Percentiles rank a stretch among this genome's conserved stretches.
Conservation (phyloP, 2,797 vertebrate genomes). For the Crenichthys baileyi region DNA sequence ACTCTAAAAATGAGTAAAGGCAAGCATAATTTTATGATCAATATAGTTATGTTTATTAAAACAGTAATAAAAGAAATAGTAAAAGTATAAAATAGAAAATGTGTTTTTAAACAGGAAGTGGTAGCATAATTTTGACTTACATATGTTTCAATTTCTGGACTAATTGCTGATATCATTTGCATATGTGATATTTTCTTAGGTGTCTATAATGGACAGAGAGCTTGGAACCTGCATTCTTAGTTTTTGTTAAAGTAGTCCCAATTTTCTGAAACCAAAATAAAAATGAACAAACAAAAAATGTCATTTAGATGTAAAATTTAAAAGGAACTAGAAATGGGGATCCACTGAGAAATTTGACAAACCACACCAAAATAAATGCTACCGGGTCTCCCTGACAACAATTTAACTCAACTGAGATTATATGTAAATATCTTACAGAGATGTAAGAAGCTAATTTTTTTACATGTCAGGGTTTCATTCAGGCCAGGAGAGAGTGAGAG, state of each 20-base stretch:
- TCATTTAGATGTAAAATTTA: too few species aligned
- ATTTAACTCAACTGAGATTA: too few species aligned
- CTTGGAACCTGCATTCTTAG: constrained; percentile 13
- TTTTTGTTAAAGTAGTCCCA: background rate
- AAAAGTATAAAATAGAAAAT: background rate
- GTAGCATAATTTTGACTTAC: background rate
- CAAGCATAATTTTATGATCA: background rate
- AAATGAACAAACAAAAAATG: too few species aligned
- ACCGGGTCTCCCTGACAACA: too few species aligned
- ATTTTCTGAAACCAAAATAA: too few species aligned
- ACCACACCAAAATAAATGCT: too few species aligned
- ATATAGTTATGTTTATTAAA: too few species aligned
- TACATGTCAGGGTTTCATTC: background rate
- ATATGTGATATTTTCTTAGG: constrained; percentile 48
- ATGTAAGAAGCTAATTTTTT: too few species aligned
- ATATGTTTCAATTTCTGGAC: background rate
- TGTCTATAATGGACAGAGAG: constrained; percentile 44
- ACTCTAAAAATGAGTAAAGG: background rate
- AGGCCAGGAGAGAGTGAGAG: background rate
- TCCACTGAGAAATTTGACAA: too few species aligned
- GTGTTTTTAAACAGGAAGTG: background rate
- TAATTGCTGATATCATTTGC: background rate
- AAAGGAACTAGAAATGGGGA: too few species aligned
- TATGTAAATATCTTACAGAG: too few species aligned
- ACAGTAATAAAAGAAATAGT: too few species aligned